Evolutionary conservation across 2,888 invertebrate genomes (phyloP).

Genomic region (Cerceris rybyensis): DNA sequence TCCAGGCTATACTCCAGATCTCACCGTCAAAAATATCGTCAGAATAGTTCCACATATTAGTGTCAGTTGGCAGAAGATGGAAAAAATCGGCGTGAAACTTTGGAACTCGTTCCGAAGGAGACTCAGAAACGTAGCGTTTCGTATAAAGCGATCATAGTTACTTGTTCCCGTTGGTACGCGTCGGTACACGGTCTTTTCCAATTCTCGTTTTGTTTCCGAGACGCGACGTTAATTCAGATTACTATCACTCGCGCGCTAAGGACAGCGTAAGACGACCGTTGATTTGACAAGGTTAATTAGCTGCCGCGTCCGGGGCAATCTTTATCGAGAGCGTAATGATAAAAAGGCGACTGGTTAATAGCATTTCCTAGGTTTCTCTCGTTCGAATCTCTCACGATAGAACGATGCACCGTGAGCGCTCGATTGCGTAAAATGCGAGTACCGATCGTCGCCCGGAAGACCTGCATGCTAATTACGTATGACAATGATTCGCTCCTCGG

Average conservation of each 20-base stretch:
- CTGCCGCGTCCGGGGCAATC: constrained; percentile 35
- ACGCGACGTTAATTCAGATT: constrained; percentile 22
- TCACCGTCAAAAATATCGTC: no score
- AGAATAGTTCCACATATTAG: no score
- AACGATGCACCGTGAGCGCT: constrained; percentile 52
- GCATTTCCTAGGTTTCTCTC: constrained; percentile 65
- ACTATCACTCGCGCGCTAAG: constrained; percentile 14
- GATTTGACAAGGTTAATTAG: constrained; percentile 59
- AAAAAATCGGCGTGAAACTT: no score
- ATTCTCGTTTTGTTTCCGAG: background rate
- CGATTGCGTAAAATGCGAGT: constrained; percentile 26
- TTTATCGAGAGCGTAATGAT: constrained; percentile 39
- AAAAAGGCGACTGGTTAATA: constrained; percentile 32
- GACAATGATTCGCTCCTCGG: no score
- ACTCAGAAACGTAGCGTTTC: no score
- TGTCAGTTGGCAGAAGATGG: no score
- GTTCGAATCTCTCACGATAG: constrained; percentile 62
- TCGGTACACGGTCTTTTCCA: no score
- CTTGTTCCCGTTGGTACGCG: no score
- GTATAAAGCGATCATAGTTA: no score
- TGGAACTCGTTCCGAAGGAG: no score
- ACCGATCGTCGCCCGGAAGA: no score
- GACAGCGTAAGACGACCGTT: background rate
- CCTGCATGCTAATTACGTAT: background rate
- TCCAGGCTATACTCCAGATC: no score